Evolutionary conservation across 2,113 vertebrate genomes (phyloP), one percentile per base, ranked within the genome.

Genomic region (Hydropotes inermis): DNA sequence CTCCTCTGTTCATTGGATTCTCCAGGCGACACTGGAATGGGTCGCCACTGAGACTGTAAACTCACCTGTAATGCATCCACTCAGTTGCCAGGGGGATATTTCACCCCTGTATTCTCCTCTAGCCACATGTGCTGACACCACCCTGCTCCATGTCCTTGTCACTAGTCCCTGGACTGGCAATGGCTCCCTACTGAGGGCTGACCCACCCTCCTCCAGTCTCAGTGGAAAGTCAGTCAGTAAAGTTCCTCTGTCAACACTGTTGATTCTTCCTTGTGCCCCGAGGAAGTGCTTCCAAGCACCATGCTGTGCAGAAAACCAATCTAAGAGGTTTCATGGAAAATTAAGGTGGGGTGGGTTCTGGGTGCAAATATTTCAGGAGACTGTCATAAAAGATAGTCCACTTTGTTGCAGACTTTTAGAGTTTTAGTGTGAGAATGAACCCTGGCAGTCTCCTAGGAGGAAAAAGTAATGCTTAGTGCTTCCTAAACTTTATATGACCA

Each of bases 51-150:
- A 67, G 58, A 21, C 19, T 50, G 27, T 7, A n/a, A 50, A 90
- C 60, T 52, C 58, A 12, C 7, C 36, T 57, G 12, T 82, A 36
- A 60, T 10, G 47, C 27, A 25, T n/a, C 33, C 17, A 5, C 45
- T 58, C 54, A 13, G 1, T 14, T n/a, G 9, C 43, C 70, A 57
- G 12, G 43, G 86, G 5, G 23, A 12, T 16, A 10, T 33, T 16
- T 11, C 52, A 25, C 19, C 16, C 39, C 21, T 36, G n/a, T 17
- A 15, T 11, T 58, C 28, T 61, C 25, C 39, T 82, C 8, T 15
- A 1, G 7, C 30, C n/a, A 33, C 3, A 0, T 21, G 30, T n/a
- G 30, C 4, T 3, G 13, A 58, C n/a, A 21, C 55, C 28, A 9
- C 16, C 45, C 6, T 12, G 6, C 5, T 47, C 8, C 16, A 6